Evolutionary conservation across 2,888 invertebrate species (phyloP), one percentile per base, ranked within the genome.

Genomic region (Drosophila subsilvestris): DNA sequence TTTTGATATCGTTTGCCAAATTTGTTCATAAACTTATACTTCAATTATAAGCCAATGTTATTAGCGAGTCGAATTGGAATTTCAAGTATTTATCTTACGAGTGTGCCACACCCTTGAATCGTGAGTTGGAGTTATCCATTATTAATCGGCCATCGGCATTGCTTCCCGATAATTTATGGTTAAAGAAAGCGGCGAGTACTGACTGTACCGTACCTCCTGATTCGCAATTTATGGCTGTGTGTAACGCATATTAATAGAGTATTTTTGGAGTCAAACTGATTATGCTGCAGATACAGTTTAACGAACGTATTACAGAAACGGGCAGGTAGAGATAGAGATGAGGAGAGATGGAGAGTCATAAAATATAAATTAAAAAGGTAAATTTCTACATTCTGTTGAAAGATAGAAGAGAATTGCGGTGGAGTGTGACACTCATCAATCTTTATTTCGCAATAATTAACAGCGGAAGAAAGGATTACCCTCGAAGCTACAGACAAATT

Each of bases 141-240:
- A 61, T 69, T 58, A 42, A 48, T 55, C 62, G 50, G 54, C 51
- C 63, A 63, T 22, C 22, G 22, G 22, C 22, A 22, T 37, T 78
- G 71, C 47, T 47, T 58, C 70, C 27, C 29, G 47, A 9, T 49
- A 43, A 27, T 59, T 70, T 60, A 65, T 62, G 50, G 9, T 14
- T 18, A 27, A 75, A 71, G 75, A 78, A 80, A 80, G 75, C 74
- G 45, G 55, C 56, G 45, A 60, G 43, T n/a, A 44, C 18, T 18
- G 10, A 44, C 18, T 18, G 10, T 44, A n/a, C 27, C 43, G 25
- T 20, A 42, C 42, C 18, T 17, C 10, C 42, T 12, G 14, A 17
- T 25, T 27, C 25, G 22, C 17, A 51, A 42, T 29, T 32, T 8
- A 27, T 47, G 27, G 18, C 47, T 47, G 7, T n/a, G 10, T 9